Conservation (phyloP, 2,888 invertebrate genomes). For the Agrilus mali region DNA sequence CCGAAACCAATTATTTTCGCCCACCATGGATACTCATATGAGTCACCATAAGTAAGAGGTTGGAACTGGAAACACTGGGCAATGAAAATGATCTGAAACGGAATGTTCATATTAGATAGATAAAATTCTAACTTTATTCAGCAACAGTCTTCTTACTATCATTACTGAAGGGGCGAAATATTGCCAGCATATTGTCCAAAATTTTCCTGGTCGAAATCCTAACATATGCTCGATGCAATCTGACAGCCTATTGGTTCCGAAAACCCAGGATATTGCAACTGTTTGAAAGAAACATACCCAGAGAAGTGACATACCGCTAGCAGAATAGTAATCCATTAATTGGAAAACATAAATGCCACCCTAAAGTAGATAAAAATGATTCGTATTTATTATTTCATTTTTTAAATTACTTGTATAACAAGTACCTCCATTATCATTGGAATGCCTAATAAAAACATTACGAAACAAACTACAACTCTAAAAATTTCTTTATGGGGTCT, state of each 20-base stretch:
- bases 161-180: slow-evolving; percentile 45
- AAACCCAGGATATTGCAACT: slow-evolving; percentile 44
- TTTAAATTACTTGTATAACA: slow-evolving; percentile 14
- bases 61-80: slow-evolving; percentile 47
- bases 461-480: slow-evolving; percentile 56
- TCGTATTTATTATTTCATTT: slow-evolving; percentile 1
- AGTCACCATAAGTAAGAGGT: slow-evolving; percentile 42
- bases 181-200: slow-evolving; percentile 48
- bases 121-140: no score
- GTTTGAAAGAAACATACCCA: slow-evolving; percentile 51
- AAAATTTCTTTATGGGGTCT: slow-evolving; percentile 50
- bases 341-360: slow-evolving; percentile 88
- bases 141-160: slow-evolving; percentile 33
- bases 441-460: slow-evolving; percentile 72
- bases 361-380: slow-evolving; percentile 33
- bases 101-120: neutral
- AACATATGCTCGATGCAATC: slow-evolving; percentile 51
- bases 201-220: slow-evolving; percentile 38
- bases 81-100: slow-evolving; percentile 44
- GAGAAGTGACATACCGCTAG: slow-evolving; percentile 43
- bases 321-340: slow-evolving; percentile 63
- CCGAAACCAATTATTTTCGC: slow-evolving; percentile 44
- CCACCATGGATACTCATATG: slow-evolving; percentile 46
- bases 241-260: slow-evolving; percentile 42
- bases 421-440: slow-evolving; percentile 73